Percentiles rank a stretch among this genome's conserved stretches.
These are phyloP conservation scores for Drosophila picticornis DNA, from an alignment of 2,888 invertebrate species.

Conservation along the genomic window DNA sequence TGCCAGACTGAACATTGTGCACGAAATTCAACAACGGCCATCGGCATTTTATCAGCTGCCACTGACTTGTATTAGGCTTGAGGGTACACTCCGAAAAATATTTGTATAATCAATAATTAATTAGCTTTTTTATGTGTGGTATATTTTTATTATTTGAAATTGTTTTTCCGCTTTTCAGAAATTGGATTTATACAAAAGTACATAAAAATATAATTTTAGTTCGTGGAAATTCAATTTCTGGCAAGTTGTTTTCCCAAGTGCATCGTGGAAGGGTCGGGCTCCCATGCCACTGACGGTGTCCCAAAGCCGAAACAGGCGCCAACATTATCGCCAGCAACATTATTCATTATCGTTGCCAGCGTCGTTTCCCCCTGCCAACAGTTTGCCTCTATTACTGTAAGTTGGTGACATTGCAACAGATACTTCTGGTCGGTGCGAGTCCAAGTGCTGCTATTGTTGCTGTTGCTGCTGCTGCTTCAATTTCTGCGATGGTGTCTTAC, in stretches of 20 bases:
- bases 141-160: neutral
- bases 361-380: neutral
- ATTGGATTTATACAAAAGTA: neutral
- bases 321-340: conserved; percentile 74
- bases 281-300: conserved; percentile 47
- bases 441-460: conserved; percentile 49
- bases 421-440: conserved; percentile 48
- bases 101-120: neutral
- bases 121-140: neutral
- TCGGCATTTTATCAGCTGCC: conserved; percentile 62
- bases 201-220: neutral
- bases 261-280: conserved; percentile 11
- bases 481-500: conserved; percentile 47
- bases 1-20: conserved; percentile 26
- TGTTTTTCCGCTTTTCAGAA: neutral
- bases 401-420: conserved; percentile 76
- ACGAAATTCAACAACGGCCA: conserved; percentile 55
- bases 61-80: conserved; percentile 13
- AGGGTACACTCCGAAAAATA: conserved; percentile 1
- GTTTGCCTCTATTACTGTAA: conserved; percentile 43
- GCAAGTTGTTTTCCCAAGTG: conserved; percentile 2
- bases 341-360: conserved; percentile 68
- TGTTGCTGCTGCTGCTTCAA: conserved; percentile 64
- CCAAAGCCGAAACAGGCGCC: conserved; percentile 55
- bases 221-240: neutral